phyloP scores from a whole-genome alignment of 1,140 invertebrate species.

The Polypedilum pembai region DNA sequence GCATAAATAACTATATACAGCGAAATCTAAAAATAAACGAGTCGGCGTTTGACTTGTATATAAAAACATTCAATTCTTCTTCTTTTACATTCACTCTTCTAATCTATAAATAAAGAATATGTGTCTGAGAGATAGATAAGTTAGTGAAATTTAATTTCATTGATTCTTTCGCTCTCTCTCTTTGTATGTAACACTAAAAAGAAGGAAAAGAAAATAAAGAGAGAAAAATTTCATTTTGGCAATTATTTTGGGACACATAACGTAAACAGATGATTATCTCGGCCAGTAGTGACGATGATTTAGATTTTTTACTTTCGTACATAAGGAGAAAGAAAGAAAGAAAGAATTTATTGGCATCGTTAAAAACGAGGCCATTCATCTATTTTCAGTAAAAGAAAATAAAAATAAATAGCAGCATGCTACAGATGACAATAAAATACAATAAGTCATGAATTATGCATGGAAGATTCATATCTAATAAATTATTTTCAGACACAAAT shows the following conservation, averaged over 20 bases:
- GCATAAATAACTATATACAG: too few species aligned
- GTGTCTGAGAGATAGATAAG: too few species aligned
- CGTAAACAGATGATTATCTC: conserved; percentile 10
- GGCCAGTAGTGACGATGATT: background rate
- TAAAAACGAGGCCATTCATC: conserved; percentile 2
- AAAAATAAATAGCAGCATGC: conserved; percentile 12
- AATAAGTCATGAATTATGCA: background rate
- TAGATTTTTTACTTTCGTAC: background rate
- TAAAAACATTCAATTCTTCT: too few species aligned
- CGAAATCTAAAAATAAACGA: too few species aligned
- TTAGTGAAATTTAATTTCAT: too few species aligned
- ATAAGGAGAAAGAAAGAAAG: background rate
- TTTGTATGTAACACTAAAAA: background rate
- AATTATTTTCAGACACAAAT: background rate
- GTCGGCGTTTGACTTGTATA: too few species aligned
- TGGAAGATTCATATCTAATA: background rate
- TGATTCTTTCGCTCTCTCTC: too few species aligned
- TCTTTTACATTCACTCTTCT: too few species aligned
- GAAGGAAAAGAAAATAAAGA: background rate
- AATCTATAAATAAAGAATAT: too few species aligned
- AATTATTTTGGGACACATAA: background rate
- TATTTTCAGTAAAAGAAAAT: background rate
- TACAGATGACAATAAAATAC: conserved; percentile 18
- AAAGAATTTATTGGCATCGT: background rate
- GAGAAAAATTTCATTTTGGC: background rate